A percentile compares a stretch with the other conserved stretches of the same genome.
Evolutionary conservation across 2,888 invertebrate genomes (phyloP).

Genomic region (Eupithecia vulgata): DNA sequence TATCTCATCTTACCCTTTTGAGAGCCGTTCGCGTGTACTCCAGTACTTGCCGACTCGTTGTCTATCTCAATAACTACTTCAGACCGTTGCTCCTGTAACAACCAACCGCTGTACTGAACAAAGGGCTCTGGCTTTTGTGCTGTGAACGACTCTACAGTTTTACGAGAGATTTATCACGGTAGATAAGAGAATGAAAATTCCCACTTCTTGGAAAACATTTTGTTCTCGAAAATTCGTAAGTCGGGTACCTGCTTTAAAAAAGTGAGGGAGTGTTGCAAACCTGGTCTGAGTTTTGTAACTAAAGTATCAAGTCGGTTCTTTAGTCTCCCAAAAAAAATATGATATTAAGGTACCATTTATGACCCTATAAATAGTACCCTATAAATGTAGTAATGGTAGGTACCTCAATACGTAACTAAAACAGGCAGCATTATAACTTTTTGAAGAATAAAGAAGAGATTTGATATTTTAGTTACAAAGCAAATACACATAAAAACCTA

Average conservation of each 20-base stretch:
- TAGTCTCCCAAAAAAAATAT: not conserved
- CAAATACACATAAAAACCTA: no score
- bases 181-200: constrained; percentile 5
- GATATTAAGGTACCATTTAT: no score
- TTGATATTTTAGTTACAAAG: no score
- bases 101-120: constrained; percentile 32
- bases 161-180: constrained; percentile 7
- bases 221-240: not conserved
- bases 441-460: no score
- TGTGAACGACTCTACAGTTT: constrained; percentile 22
- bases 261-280: not conserved
- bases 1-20: constrained; percentile 65
- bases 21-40: constrained; percentile 71
- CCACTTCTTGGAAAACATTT: not conserved
- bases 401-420: no score
- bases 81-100: constrained; percentile 88
- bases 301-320: not conserved
- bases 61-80: constrained; percentile 90
- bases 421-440: no score
- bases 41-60: constrained; percentile 77
- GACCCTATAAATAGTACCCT: no score
- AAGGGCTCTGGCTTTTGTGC: constrained; percentile 30
- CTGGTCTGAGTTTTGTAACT: not conserved
- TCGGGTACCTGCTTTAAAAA: not conserved
- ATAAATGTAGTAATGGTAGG: no score